These are phyloP conservation scores for Sphaeramia orbicularis DNA, from an alignment of 2,797 vertebrate genomes.

Conservation along the genomic window DNA sequence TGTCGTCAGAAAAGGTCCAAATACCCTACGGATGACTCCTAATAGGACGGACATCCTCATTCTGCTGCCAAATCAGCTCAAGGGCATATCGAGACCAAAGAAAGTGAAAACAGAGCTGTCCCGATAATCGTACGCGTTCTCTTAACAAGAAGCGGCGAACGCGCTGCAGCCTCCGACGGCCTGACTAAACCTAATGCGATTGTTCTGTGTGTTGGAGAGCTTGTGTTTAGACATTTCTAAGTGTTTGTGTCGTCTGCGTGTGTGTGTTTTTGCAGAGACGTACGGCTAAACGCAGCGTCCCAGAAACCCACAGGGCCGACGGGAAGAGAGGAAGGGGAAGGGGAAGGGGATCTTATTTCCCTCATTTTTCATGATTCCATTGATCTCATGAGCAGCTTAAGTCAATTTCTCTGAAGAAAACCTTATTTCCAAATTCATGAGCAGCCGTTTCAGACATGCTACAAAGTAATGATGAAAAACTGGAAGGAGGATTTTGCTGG, in stretches of 20 bases:
- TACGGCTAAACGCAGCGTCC: slow-evolving; percentile 1
- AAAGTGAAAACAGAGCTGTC: not conserved
- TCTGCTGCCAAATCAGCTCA: slow-evolving; percentile 50
- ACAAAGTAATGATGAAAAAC: slow-evolving; percentile 11
- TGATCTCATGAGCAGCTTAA: slow-evolving; percentile 25
- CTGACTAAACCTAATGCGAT: slow-evolving; percentile 20
- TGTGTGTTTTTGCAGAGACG: not conserved
- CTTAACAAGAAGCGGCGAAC: slow-evolving; percentile 28
- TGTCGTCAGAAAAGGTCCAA: slow-evolving; percentile 44
- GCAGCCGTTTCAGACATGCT: not conserved
- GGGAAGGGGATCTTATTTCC: slow-evolving; percentile 15
- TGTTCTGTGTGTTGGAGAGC: slow-evolving; percentile 10
- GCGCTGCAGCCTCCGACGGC: slow-evolving; percentile 13
- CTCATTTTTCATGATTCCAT: slow-evolving; percentile 21
- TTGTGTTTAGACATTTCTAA: slow-evolving; percentile 22
- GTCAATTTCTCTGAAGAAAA: not conserved
- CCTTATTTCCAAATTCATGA: slow-evolving; percentile 24
- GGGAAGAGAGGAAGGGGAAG: too few species aligned
- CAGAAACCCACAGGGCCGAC: slow-evolving; percentile 5
- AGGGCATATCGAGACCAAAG: slow-evolving; percentile 26
- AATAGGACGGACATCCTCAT: slow-evolving; percentile 52
- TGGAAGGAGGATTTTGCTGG: not conserved
- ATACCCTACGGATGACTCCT: slow-evolving; percentile 47
- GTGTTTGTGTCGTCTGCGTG: not conserved
- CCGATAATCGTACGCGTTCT: slow-evolving; percentile 16